A percentile compares a stretch with the other conserved stretches of the same genome.
These are phyloP conservation scores for Catocala sponsa DNA, from an alignment of 2,888 invertebrate species.

Conservation along the genomic window DNA sequence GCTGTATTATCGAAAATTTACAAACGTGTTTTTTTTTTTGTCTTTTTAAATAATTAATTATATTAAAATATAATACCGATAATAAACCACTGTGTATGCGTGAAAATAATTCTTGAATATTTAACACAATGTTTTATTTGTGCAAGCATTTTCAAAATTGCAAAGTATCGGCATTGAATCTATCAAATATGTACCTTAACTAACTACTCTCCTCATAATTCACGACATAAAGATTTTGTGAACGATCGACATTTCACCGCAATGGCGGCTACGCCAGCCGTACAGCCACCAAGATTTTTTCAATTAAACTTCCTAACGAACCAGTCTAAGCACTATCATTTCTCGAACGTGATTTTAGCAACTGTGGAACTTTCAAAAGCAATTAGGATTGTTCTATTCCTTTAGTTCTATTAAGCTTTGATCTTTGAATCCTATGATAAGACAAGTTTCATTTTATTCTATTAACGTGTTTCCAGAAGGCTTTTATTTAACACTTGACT, in stretches of 20 bases:
- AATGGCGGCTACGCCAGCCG: background rate
- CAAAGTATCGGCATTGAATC: too few species aligned
- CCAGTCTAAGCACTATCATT: conserved; percentile 42
- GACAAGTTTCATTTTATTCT: conserved; percentile 48
- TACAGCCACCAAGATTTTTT: conserved; percentile 33
- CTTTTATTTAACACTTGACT: conserved; percentile 25
- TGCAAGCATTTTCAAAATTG: too few species aligned
- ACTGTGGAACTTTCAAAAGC: conserved; percentile 47
- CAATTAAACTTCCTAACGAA: conserved; percentile 51
- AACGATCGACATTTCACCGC: background rate
- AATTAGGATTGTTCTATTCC: conserved; percentile 56
- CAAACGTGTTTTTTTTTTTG: too few species aligned
- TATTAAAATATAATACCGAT: too few species aligned
- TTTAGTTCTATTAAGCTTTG: conserved; percentile 48
- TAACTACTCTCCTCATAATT: too few species aligned
- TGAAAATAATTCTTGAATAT: too few species aligned
- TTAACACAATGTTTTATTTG: too few species aligned
- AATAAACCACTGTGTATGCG: too few species aligned
- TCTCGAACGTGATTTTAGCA: conserved; percentile 41
- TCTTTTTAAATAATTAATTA: too few species aligned
- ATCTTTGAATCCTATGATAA: conserved; percentile 45
- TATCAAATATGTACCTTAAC: too few species aligned
- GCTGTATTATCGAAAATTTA: too few species aligned
- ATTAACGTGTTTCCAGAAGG: conserved; percentile 29
- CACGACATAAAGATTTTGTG: background rate